These are phyloP conservation scores for Theristus sp. DNA, from an alignment of 2,888 invertebrate species.

Conservation along the genomic window DNA sequence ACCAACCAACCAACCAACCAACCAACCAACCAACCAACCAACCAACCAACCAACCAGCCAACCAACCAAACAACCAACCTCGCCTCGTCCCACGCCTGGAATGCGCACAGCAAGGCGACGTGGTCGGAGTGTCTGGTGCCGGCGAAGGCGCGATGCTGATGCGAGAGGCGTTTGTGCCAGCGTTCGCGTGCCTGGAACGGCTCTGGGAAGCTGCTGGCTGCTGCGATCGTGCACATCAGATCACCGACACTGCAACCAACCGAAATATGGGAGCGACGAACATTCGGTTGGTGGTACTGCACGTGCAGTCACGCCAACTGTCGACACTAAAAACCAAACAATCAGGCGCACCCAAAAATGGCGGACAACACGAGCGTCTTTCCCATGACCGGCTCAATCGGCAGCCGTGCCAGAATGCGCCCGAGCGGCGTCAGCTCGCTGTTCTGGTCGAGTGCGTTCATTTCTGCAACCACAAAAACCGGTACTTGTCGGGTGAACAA, in stretches of 20 bases:
- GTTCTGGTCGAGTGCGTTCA: slow-evolving; percentile 53
- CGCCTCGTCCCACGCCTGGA: slow-evolving; percentile 47
- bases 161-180: slow-evolving; percentile 49
- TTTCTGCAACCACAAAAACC: slow-evolving; percentile 13
- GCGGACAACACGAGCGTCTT: slow-evolving; percentile 92
- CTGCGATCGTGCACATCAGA: slow-evolving; percentile 75
- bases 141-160: slow-evolving; percentile 64
- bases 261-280: too few relatives aligned
- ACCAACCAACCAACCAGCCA: too few relatives aligned
- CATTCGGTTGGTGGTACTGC: too few relatives aligned
- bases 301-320: too few relatives aligned
- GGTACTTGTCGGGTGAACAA: too few relatives aligned
- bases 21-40: too few relatives aligned
- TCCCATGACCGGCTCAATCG: slow-evolving; percentile 84
- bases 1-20: too few relatives aligned
- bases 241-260: slow-evolving; percentile 51
- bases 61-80: slow-evolving; percentile 23
- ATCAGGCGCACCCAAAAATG: slow-evolving; percentile 48
- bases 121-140: slow-evolving; percentile 80
- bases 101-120: slow-evolving; percentile 77
- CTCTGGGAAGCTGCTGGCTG: slow-evolving; percentile 83
- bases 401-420: slow-evolving; percentile 71
- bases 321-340: too few relatives aligned
- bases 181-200: slow-evolving; percentile 51
- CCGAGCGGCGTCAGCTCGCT: slow-evolving; percentile 84